Conservation (phyloP, 2,113 vertebrate genomes). For the Colinus virginianus region DNA sequence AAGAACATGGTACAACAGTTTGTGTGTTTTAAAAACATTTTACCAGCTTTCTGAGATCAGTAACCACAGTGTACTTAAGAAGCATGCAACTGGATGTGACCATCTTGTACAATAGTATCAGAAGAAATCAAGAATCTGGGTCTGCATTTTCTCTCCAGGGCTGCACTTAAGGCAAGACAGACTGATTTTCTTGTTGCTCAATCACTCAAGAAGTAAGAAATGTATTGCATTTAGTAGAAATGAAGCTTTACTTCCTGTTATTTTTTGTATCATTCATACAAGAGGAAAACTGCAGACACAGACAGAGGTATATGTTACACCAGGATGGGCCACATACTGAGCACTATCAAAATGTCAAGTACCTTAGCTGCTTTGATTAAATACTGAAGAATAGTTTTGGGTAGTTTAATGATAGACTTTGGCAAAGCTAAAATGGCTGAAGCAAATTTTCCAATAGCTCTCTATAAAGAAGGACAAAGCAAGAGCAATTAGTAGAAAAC, state of each 20-base stretch:
- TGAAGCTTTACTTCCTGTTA: neutral
- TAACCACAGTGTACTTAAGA: neutral
- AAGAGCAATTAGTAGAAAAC: constrained; percentile 85
- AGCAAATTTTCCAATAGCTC: constrained; percentile 98
- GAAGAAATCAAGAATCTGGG: constrained; percentile 24
- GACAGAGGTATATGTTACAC: neutral
- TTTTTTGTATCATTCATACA: neutral
- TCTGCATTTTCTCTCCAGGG: constrained; percentile 78
- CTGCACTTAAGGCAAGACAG: neutral
- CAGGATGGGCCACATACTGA: constrained; percentile 60
- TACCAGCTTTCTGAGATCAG: constrained; percentile 81
- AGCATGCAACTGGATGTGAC: constrained; percentile 72
- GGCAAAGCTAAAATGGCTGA: constrained; percentile 98
- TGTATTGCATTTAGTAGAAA: neutral
- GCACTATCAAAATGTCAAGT: constrained; percentile 77
- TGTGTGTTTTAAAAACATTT: neutral
- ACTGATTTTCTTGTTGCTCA: neutral
- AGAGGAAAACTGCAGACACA: constrained; percentile 79
- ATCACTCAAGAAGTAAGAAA: neutral
- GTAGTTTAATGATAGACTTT: constrained; percentile 98
- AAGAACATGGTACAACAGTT: neutral
- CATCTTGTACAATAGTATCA: neutral
- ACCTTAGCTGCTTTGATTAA: constrained; percentile 98
- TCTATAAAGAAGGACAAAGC: constrained; percentile 92
- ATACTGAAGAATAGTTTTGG: constrained; percentile 98